phyloP scores from a whole-genome alignment of 1,140 invertebrate genomes.

The Tetragonula clypearis region DNA sequence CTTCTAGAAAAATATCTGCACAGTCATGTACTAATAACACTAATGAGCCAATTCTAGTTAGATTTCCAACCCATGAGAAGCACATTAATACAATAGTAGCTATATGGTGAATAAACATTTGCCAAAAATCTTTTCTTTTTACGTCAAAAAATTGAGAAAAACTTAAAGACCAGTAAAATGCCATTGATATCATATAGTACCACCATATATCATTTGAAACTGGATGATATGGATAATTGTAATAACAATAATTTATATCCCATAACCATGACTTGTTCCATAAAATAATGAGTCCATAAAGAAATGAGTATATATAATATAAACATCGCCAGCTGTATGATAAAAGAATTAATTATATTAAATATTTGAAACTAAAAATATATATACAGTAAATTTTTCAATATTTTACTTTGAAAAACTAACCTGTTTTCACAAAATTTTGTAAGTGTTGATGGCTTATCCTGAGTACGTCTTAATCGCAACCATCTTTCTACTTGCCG shows the following conservation, averaged over 20 bases:
- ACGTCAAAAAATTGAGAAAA: slow-evolving; percentile 97
- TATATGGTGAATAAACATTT: slow-evolving; percentile 99
- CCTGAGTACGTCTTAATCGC: slow-evolving; percentile 89
- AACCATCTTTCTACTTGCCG: slow-evolving; percentile 96
- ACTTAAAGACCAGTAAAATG: slow-evolving; percentile 97
- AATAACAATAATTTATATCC: slow-evolving; percentile 96
- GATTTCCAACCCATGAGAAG: slow-evolving; percentile 97
- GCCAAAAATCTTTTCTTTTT: slow-evolving; percentile 97
- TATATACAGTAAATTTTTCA: neutral
- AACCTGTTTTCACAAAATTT: slow-evolving; percentile 95
- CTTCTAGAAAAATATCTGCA: slow-evolving; percentile 97
- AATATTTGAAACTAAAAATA: neutral
- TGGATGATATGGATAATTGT: slow-evolving; percentile 88
- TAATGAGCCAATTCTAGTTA: slow-evolving; percentile 94
- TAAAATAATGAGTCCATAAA: slow-evolving; percentile 91
- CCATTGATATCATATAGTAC: slow-evolving; percentile 97
- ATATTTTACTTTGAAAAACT: neutral
- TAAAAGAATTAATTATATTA: slow-evolving; percentile 40
- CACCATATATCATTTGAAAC: slow-evolving; percentile 91
- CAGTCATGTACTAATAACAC: slow-evolving; percentile 96
- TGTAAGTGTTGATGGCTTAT: slow-evolving; percentile 93
- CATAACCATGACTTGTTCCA: slow-evolving; percentile 98
- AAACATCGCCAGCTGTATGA: slow-evolving; percentile 90
- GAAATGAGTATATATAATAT: slow-evolving; percentile 93
- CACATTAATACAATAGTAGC: slow-evolving; percentile 94